Evolutionary conservation across 2,797 vertebrate genomes (phyloP).

Genomic region (Oreochromis grahami): DNA sequence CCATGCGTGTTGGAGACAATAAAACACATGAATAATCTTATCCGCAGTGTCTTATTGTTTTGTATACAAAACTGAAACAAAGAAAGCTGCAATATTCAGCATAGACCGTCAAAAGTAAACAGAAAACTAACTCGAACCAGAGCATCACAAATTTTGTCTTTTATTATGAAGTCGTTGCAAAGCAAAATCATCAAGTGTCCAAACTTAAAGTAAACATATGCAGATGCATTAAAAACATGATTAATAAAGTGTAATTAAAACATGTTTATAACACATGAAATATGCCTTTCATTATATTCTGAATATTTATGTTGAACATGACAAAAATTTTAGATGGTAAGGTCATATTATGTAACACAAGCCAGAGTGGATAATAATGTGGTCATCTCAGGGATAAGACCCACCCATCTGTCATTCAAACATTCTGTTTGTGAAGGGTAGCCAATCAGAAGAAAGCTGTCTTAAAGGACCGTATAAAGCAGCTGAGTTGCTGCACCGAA

Average conservation of each 20-base stretch:
- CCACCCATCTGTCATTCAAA: background rate
- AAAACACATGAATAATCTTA: too few relatives aligned
- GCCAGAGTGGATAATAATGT: background rate
- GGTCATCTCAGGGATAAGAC: background rate
- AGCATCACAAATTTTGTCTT: background rate
- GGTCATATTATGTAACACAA: background rate
- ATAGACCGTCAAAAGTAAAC: background rate
- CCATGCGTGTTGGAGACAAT: too few relatives aligned
- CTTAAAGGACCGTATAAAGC: accelerated
- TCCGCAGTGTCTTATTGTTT: background rate
- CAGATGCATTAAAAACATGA: background rate
- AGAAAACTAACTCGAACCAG: background rate
- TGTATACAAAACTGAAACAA: background rate
- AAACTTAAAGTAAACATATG: background rate
- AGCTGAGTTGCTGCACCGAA: background rate
- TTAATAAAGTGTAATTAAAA: background rate
- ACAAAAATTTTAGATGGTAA: accelerated
- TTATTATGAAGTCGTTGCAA: background rate
- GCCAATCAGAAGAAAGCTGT: background rate
- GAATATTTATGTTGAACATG: background rate
- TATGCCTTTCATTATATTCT: background rate
- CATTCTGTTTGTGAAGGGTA: background rate
- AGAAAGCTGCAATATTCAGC: background rate
- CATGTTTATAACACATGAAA: too few relatives aligned
- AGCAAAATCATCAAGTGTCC: background rate